Evolutionary conservation across 2,888 invertebrate species (phyloP).

Genomic region (Brachypalpus laphriformis): DNA sequence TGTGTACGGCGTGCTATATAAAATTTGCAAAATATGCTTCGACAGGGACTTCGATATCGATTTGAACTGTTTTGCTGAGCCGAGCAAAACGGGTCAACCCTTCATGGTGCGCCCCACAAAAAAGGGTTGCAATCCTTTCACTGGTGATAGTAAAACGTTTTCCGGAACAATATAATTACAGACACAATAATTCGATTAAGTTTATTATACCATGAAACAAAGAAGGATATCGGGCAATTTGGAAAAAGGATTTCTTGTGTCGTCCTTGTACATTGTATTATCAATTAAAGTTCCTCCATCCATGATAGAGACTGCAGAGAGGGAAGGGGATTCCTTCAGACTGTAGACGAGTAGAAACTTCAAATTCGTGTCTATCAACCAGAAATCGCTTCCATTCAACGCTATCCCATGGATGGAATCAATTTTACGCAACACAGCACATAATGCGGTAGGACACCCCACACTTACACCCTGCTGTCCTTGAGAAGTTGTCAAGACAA

Average conservation of each 20-base stretch:
- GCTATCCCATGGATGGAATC: conserved; percentile 57
- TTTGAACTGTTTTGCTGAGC: conserved; percentile 10
- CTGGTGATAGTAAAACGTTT: conserved; percentile 14
- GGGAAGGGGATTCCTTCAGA: no score
- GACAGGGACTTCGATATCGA: conserved; percentile 36
- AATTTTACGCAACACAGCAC: conserved; percentile 57
- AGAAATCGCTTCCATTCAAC: conserved; percentile 60
- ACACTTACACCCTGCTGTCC: conserved; percentile 38
- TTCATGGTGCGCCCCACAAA: background rate
- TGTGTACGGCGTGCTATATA: background rate
- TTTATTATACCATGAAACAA: conserved; percentile 34
- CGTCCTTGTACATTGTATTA: conserved; percentile 4
- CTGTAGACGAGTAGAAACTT: conserved; percentile 12
- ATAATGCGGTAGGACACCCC: conserved; percentile 18
- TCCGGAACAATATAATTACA: conserved; percentile 48
- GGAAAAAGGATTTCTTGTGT: background rate
- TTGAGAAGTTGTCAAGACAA: conserved; percentile 48
- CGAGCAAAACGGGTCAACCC: no score
- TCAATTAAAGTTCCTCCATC: conserved; percentile 33
- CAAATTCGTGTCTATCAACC: conserved; percentile 63
- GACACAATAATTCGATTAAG: conserved; percentile 54
- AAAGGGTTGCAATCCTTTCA: background rate
- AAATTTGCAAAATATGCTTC: conserved; percentile 28
- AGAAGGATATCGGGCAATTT: background rate
- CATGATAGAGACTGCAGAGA: background rate